Evolutionary conservation across 2,113 vertebrate genomes (phyloP), one percentile per base, ranked within the genome.

Genomic region (Vidua macroura): DNA sequence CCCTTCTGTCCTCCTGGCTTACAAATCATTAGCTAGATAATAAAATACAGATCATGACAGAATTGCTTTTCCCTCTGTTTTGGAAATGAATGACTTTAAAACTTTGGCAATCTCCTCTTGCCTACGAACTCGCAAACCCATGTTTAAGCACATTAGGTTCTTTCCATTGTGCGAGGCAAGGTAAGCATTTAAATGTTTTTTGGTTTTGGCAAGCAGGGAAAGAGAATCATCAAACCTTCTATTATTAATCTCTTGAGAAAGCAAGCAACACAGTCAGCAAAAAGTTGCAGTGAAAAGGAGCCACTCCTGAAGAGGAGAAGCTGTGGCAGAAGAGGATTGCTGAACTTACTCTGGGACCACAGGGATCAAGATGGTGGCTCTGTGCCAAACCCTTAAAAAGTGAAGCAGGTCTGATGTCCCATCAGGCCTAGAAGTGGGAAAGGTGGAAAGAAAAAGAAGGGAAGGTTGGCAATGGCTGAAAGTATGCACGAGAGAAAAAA

Each of bases 31-130:
- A 80, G 39, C 43, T n/a, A 73, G 62, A 89, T 82, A 96, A 96
- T 95, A 96, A 93, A 96, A 91, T 59, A 66, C 51, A 83, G 81
- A 86, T 82, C 3, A 7, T 76, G 74, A 67, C 66, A 87, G 83
- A 93, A 88, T 90, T 90, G 72, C 87, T 83, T 96, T 88, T 52
- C 82, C 44, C 82, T 90, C 67, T 2, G 16, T 64, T 93, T 87
- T 90, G 56, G 84, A 93, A 96, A 90, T n/a, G n/a, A 91, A 83
- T 92, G 44, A 67, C 46, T 93, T 73, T 46, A 64, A 91, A 96
- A 24, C 49, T 33, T 58, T 95, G 91, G 70, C 95, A 95, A 62
- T 86, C 75, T 90, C 27, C 59, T 83, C 75, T 86, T 90, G 89
- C 56, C 49, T 93, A 68, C 28, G 11, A 90, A 91, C 76, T 88